Base-by-base conservation (phyloP, 2,888 invertebrate genomes). In the Tipula lateralis region DNA sequence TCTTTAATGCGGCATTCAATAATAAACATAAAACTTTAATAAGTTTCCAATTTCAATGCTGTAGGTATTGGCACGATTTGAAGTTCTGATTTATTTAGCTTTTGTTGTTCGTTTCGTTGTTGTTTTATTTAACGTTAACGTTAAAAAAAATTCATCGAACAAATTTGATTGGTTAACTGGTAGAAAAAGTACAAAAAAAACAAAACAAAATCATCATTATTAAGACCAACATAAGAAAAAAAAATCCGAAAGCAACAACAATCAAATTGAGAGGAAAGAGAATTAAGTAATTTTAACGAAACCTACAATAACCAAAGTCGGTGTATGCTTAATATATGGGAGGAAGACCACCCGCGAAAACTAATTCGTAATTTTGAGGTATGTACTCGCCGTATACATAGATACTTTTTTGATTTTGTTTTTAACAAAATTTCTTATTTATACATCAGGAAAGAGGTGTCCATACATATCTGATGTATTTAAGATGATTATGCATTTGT, bases 21-120 rank as follows among this genome's bases (percentile, higher is more conserved):
- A 66, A 66, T 66, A 66, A n/a, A 66, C 66, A 66, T 66, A 66
- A 66, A 66, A 66, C 66, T 66, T 66, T 66, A 66, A 66, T 66
- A 66, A 66, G 66, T 66, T 66, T 66, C 66, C 66, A 66, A 66
- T 66, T 66, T 66, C 66, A 66, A 66, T 66, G 66, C 66, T 66
- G 66, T 66, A 66, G 66, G 66, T 66, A 66, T 66, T 66, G 66
- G 66, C 66, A 66, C 66, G 66, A 66, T 66, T 66, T 66, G 66
- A 66, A 24, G 66, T 66, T 66, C 66, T 66, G 66, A 66, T 66
- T 66, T 66, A 66, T 66, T 66, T 66, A 24, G 24, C 7, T 66
- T 24, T 66, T 24, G 19, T 66, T 66, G 24, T 66, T 44, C 44
- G 19, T 44, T 5, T 66, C 24, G 24, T 66, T 66, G 66, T 24